Evolutionary conservation across 2,888 invertebrate species (phyloP), one percentile per base, ranked within the genome.

Genomic region (Ophioninae sp.): DNA sequence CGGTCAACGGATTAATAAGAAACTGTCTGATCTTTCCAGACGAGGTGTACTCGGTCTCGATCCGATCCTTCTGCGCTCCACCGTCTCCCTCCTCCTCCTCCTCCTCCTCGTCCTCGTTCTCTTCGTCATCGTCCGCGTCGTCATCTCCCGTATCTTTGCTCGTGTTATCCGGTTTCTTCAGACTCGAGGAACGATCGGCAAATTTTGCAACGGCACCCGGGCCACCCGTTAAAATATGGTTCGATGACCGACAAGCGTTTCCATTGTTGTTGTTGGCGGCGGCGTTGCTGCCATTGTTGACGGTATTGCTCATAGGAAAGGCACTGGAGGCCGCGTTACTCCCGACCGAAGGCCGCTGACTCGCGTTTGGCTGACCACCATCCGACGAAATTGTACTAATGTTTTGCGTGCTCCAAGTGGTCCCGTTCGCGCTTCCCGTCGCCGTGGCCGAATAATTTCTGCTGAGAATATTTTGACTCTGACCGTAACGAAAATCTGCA

Each of bases 1-100:
- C 97, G 86, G 98, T 98, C 85, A 98, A 94, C 0, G 98, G 98
- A 94, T 98, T 98, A 88, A 98, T 97, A 65, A 98, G 95, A 94
- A 97, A 97, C 93, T 97, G 97, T 89, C 95, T 95, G 92, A 95
- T 95, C 90, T 96, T 96, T 82, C 95, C 95, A 82, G 94, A 94
- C 68, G 95, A 95, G 74, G 95, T 95, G 82, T 94, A 92, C 69
- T 90, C 94, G 7, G 91, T 91, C 92, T 90, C 95, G 89, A 88
- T 94, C 88, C 88, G 93, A 93, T 92, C 95, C 90, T 89, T 89
- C 62, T 90, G 50, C 8, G 30, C 50, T 8, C 62, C 44, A 10
- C 68, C 44, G 39, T 50, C 20, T 8, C 30, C 57, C 10, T 81
- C 75, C 1, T 81, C 20, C 8, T 39, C 57, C 10, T 81, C 75